Evolutionary conservation across 1,140 invertebrate genomes (phyloP), one percentile per base, ranked within the genome.

Genomic region (Diorhabda elongata): DNA sequence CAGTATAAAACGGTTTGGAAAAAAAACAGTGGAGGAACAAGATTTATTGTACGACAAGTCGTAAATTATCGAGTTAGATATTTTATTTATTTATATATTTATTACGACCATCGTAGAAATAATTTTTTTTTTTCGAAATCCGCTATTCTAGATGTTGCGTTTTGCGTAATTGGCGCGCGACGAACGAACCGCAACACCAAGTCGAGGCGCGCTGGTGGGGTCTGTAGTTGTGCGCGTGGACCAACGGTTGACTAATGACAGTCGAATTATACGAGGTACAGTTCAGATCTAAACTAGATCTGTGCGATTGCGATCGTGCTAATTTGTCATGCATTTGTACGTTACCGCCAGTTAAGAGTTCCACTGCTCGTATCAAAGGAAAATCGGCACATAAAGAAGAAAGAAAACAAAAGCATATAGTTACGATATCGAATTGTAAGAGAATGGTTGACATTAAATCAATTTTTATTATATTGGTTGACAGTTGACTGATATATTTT

Each of bases 291-390:
- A 78, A 72, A 79, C 75, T 84, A 79, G 77, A 85, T 78, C 78
- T 82, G 79, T 71, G 82, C 76, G 75, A 78, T 78, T 71, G 82
- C 76, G 75, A 78, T 80, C 83, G 84, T 83, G 85, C 83, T 82
- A 81, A 81, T 82, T 83, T 83, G 82, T 85, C 85, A 83, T 86
- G 85, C 84, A 86, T 84, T 83, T 84, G 85, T 86, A 87, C 85
- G 82, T 86, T 87, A 85, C 86, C 86, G 79, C 85, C 82, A 80
- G 85, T 85, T 76, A 86, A 83, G 78, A 84, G 84, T 79, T 87
- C 86, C 85, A 84, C 86, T 87, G 85, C 70, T n/a, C 41, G 57
- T 60, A 8, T 44, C 64, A 61, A 66, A 52, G 47, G 26, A 52
- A 52, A 8, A 52, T n/a, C 47, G 4, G 47, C 47, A 52, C 42